Percentiles rank a stretch among this genome's conserved stretches.
phyloP scores from a whole-genome alignment of 2,797 vertebrate species.

The Acridotheres tristis region DNA sequence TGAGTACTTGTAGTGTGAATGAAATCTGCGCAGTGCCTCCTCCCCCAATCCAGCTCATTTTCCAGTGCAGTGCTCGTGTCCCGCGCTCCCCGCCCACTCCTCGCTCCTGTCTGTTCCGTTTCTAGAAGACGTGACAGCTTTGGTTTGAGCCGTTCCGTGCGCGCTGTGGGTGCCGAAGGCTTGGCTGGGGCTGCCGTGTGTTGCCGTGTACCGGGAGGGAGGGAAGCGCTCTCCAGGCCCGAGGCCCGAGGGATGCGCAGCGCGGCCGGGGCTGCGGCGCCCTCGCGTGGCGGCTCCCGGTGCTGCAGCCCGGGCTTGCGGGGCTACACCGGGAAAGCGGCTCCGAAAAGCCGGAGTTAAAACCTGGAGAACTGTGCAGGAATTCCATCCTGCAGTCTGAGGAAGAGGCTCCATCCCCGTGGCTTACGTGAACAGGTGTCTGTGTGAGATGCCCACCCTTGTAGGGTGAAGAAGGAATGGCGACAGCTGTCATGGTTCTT shows the following conservation, averaged over 20 bases:
- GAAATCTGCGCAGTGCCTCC: background rate
- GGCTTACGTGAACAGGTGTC: background rate
- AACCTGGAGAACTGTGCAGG: fast-evolving
- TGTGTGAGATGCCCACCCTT: background rate
- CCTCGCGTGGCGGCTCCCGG: background rate
- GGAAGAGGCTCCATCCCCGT: background rate
- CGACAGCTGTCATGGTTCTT: background rate
- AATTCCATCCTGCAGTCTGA: background rate
- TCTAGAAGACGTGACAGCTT: background rate
- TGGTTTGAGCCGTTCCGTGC: background rate
- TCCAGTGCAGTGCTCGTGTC: background rate
- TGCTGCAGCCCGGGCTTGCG: background rate
- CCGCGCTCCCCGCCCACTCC: background rate
- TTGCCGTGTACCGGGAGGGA: fast-evolving
- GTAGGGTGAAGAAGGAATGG: background rate
- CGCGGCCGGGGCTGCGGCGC: background rate
- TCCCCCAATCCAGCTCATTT: background rate
- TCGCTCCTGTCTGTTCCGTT: background rate
- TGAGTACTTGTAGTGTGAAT: background rate
- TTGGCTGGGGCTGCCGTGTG: background rate
- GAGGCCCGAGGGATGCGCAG: no score
- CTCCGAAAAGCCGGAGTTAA: background rate
- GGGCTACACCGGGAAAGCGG: fast-evolving
- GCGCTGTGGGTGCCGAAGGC: background rate
- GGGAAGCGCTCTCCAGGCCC: fast-evolving